Evolutionary conservation across 2,113 vertebrate species (phyloP).

Genomic region (Thymallus thymallus): DNA sequence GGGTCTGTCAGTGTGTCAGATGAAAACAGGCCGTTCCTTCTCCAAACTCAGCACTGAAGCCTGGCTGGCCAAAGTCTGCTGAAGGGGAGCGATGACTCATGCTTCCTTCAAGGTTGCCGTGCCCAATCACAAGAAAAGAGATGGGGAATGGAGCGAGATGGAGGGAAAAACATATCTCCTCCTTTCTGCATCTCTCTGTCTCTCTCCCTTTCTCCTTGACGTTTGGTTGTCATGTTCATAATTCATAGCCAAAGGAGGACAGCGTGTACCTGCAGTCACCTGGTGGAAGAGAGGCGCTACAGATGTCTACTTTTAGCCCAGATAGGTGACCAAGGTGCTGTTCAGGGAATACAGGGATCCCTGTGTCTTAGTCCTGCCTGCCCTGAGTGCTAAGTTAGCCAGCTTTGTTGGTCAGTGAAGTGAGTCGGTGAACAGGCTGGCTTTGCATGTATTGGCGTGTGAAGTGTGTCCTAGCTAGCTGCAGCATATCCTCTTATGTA

Average conservation of each 20-base stretch:
- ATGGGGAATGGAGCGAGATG: neutral
- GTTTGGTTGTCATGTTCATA: conserved; percentile 26
- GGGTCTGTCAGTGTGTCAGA: neutral
- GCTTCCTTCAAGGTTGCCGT: neutral
- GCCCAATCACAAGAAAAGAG: too few species aligned
- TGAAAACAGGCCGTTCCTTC: neutral
- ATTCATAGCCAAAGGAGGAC: conserved; percentile 45
- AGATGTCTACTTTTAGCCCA: conserved; percentile 23
- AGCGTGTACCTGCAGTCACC: conserved; percentile 17
- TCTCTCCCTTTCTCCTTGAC: conserved; percentile 1
- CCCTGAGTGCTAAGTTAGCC: neutral
- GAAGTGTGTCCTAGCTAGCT: neutral
- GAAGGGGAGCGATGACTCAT: neutral
- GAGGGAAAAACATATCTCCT: neutral
- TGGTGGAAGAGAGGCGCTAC: conserved; percentile 3
- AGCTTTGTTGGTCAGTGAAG: too few species aligned
- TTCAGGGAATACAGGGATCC: neutral
- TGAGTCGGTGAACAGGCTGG: neutral
- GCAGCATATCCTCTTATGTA: neutral
- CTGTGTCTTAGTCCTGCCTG: neutral
- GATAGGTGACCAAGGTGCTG: conserved; percentile 9
- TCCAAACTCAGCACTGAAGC: neutral
- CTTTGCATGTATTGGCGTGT: neutral
- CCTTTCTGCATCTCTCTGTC: neutral
- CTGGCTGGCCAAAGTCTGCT: neutral